phyloP scores from a whole-genome alignment of 2,888 invertebrate genomes.

The Ashinkailepas kermadecensis region DNA sequence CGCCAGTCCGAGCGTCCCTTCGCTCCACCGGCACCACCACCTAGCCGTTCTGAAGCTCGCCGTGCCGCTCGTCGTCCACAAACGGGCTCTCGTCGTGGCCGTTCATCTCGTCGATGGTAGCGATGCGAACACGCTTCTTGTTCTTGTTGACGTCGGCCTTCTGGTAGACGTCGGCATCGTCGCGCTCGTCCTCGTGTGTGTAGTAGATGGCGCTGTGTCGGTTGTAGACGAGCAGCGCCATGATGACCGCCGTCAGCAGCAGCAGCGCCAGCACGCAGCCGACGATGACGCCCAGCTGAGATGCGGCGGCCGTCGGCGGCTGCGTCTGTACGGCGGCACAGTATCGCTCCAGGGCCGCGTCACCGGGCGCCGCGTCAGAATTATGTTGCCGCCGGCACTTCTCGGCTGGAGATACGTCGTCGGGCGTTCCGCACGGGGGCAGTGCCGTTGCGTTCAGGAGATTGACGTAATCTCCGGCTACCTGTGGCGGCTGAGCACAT shows the following conservation, averaged over 20 bases:
- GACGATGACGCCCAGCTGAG: slow-evolving; percentile 44
- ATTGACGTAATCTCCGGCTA: slow-evolving; percentile 47
- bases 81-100: slow-evolving; percentile 29
- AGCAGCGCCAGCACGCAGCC: slow-evolving; percentile 49
- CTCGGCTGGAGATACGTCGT: slow-evolving; percentile 37
- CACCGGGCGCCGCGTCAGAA: slow-evolving; percentile 30
- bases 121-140: slow-evolving; percentile 29
- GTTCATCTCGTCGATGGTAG: slow-evolving; percentile 33
- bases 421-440: slow-evolving; percentile 48
- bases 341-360: slow-evolving; percentile 33
- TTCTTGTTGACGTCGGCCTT: slow-evolving; percentile 31
- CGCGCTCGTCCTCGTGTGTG: slow-evolving; percentile 64
- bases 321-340: slow-evolving; percentile 31
- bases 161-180: slow-evolving; percentile 34
- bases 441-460: slow-evolving; percentile 43
- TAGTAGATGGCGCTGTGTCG: slow-evolving; percentile 66
- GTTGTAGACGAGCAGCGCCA: slow-evolving; percentile 55
- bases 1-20: not conserved
- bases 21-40: not conserved
- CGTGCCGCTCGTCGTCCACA: slow-evolving; percentile 5
- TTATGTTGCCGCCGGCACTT: slow-evolving; percentile 31
- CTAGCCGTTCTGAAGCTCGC: slow-evolving; percentile 2
- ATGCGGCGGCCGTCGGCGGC: slow-evolving; percentile 27
- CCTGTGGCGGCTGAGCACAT: slow-evolving; percentile 53
- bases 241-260: slow-evolving; percentile 46